Conservation (phyloP, 2,113 vertebrate genomes). For the Gambusia holbrooki region DNA sequence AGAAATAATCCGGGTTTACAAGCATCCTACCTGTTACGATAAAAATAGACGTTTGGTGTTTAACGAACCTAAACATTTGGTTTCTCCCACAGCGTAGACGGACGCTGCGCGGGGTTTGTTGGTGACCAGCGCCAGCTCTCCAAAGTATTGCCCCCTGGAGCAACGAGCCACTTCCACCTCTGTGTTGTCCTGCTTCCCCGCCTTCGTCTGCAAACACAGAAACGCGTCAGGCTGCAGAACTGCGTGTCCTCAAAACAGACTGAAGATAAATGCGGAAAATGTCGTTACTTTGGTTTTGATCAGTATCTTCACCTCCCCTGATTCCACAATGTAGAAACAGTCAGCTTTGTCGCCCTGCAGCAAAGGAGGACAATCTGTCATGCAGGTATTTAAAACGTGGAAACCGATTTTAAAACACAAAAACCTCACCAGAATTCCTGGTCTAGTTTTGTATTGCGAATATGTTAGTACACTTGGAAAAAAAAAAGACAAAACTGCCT, state of each 20-base stretch:
- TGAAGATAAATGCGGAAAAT: background rate
- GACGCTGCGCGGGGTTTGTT: conserved; percentile 96
- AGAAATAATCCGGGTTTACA: no score
- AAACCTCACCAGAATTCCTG: no score
- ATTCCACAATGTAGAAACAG: conserved; percentile 94
- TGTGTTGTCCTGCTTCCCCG: conserved; percentile 79
- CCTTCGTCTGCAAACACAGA: conserved; percentile 80
- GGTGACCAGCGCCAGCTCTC: conserved; percentile 94
- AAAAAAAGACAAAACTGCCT: no score
- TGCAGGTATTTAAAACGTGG: background rate
- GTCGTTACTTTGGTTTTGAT: conserved; percentile 76
- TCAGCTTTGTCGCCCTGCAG: conserved; percentile 91
- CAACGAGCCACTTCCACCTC: conserved; percentile 94
- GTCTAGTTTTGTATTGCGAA: no score
- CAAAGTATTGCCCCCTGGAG: conserved; percentile 92
- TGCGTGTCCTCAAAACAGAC: background rate
- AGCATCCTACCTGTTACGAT: background rate
- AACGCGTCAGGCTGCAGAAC: background rate
- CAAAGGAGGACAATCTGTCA: background rate
- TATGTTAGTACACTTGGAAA: no score
- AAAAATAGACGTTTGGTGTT: background rate
- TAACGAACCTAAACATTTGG: conserved; percentile 90
- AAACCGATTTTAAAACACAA: conserved; percentile 5
- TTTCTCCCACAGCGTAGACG: conserved; percentile 89
- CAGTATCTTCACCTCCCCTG: conserved; percentile 92